A percentile compares a stretch with the other conserved stretches of the same genome.
These are phyloP conservation scores for Dendronephthya gigantea DNA, from an alignment of 64 coral and sea anemone species.

Conservation along the genomic window DNA sequence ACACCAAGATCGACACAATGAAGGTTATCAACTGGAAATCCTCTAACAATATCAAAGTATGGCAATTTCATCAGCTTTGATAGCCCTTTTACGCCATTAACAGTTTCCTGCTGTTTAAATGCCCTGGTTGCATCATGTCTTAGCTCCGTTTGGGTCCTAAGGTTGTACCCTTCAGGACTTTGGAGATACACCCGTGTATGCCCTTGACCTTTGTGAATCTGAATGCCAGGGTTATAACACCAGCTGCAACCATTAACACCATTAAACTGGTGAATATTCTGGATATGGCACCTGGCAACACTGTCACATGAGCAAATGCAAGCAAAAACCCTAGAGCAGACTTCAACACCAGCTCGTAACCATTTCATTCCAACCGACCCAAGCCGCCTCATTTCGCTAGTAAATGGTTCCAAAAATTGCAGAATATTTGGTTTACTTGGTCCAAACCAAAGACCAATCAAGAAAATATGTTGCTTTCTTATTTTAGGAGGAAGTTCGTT, in stretches of 20 bases:
- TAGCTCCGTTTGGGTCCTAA: not conserved
- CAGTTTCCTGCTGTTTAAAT: not conserved
- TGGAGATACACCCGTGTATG: not conserved
- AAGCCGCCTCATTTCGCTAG: not conserved
- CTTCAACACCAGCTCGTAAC: not conserved
- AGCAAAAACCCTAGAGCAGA: not conserved
- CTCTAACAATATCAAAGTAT: not conserved
- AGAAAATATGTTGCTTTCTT: not conserved
- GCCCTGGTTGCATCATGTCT: not conserved
- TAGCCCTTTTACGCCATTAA: not conserved
- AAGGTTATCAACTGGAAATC: slow-evolving; percentile 8
- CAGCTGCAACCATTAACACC: not conserved
- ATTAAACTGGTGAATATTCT: slow-evolving; percentile 12
- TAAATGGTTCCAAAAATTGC: slow-evolving; percentile 5
- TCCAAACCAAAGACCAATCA: slow-evolving; percentile 7
- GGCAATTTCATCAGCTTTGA: slow-evolving; percentile 5
- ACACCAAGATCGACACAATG: not conserved
- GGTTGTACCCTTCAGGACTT: not conserved
- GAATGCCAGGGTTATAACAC: not conserved
- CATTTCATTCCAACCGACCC: not conserved
- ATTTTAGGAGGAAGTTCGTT: not conserved
- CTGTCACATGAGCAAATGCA: slow-evolving; percentile 18
- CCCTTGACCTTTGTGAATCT: not conserved
- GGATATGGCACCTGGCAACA: not conserved
- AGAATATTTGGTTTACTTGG: not conserved